Evolutionary conservation across 2,888 invertebrate genomes (phyloP), one percentile per base, ranked within the genome.

Genomic region (Hydropsyche betteni): DNA sequence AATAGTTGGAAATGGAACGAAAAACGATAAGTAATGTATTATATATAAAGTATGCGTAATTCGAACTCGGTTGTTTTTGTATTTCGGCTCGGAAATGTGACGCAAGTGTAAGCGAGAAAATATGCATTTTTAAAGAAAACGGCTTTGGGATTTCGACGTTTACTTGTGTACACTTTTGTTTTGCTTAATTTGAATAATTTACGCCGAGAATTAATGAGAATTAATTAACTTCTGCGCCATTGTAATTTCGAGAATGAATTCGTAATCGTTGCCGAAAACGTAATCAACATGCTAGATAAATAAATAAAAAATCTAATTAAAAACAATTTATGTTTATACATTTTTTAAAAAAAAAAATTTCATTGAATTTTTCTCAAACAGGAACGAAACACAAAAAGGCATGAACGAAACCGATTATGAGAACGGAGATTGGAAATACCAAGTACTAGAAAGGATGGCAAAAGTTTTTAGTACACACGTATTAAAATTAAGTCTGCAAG

Each of bases 381-480:
- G 77, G 61, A 77, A 75, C 53, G 44, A 10, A 4, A 78, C 76
- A 10, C 44, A 68, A 7, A 68, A 70, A 76, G 74, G 24, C 61
- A 80, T 77, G 51, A 78, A 84, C 0, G 85, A 86, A 74, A 85
- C 84, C 44, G 86, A 86, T 75, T 81, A 85, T 8, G 86, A 87
- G 10, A 85, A 86, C 79, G 84, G 83, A 0, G 88, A 88, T 79
- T 92, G 91, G 91, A 86, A 88, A 2, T 85, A 87, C n/a, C 84
- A 88, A n/a, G 86, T 92, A n/a, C 81, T 89, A 16, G 85, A 87
- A 76, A 87, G 89, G 80, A 83, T 92, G 83, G 86, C 86, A 0
- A 87, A 87, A 80, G 85, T 90, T 12, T 85, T 92, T 6, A 86
- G 86, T 61, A 92, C 92, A 2, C 92, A 92, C 81, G 90, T 90